Conservation (phyloP, 2,797 vertebrate genomes). For the Gobio occitaniae region DNA sequence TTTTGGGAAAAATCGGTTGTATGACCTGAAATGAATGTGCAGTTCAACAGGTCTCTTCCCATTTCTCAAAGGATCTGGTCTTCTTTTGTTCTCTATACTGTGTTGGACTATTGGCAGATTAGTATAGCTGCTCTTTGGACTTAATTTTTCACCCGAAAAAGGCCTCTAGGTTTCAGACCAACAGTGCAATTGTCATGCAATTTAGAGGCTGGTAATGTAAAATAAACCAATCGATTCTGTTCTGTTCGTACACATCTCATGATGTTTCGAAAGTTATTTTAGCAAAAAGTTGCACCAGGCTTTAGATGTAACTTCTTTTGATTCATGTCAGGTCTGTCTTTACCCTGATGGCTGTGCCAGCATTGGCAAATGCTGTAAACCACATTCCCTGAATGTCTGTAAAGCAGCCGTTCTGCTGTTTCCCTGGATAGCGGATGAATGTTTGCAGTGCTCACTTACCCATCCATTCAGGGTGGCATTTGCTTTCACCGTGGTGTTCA, state of each 20-base stretch:
- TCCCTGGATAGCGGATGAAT: conserved; percentile 45
- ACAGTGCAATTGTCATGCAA: not conserved
- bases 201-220: not conserved
- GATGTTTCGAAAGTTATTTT: not conserved
- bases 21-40: not conserved
- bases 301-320: not conserved
- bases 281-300: not conserved
- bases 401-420: conserved; percentile 28
- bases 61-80: conserved; percentile 7
- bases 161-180: conserved; percentile 1
- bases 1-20: not conserved
- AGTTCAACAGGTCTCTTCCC: conserved; percentile 7
- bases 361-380: not conserved
- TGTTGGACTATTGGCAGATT: conserved; percentile 26
- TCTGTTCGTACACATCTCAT: not conserved
- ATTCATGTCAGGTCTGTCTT: conserved; percentile 18
- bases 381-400: conserved; percentile 30
- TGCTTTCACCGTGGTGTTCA: conserved; percentile 70
- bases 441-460: conserved; percentile 55
- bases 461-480: conserved; percentile 62
- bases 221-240: not conserved
- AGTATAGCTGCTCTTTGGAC: conserved; percentile 12
- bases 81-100: conserved; percentile 14
- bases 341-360: conserved; percentile 7
- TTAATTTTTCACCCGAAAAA: conserved; percentile 21